A percentile compares a stretch with the other conserved stretches of the same genome.
Evolutionary conservation across 2,113 vertebrate genomes (phyloP).

Genomic region (Columba janthina): DNA sequence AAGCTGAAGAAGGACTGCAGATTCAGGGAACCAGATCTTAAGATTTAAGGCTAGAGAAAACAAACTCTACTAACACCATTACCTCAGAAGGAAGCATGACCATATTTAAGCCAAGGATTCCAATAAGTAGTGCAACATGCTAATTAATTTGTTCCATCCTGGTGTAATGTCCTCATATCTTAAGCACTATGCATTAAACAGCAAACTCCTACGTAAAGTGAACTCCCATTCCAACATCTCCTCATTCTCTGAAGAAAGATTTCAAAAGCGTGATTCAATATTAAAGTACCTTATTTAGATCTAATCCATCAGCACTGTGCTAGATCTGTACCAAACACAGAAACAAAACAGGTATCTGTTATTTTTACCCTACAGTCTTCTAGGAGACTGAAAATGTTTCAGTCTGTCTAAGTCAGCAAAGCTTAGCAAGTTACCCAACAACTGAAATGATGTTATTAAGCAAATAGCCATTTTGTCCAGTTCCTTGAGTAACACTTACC

Average conservation of each 20-base stretch:
- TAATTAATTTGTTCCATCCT: background rate
- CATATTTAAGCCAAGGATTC: background rate
- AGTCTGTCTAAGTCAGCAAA: background rate
- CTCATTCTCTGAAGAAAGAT: background rate
- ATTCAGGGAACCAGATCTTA: background rate
- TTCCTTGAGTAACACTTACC: conserved; percentile 42
- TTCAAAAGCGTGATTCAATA: background rate
- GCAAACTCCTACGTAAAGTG: background rate
- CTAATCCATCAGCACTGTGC: background rate
- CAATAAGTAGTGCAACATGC: background rate
- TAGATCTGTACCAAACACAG: background rate
- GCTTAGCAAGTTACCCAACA: background rate
- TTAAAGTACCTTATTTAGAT: background rate
- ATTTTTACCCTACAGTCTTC: background rate
- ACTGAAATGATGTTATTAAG: background rate
- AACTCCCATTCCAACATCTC: background rate
- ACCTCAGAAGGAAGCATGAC: background rate
- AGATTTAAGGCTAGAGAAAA: background rate
- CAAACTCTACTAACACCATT: background rate
- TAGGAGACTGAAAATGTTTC: background rate
- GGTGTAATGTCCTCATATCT: background rate
- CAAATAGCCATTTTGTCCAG: background rate
- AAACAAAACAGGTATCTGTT: background rate
- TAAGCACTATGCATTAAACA: background rate
- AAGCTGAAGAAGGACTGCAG: background rate